Percentiles rank a stretch among this genome's conserved stretches.
Evolutionary conservation across 1,140 invertebrate genomes (phyloP).

Genomic region (Brachionus angularis): DNA sequence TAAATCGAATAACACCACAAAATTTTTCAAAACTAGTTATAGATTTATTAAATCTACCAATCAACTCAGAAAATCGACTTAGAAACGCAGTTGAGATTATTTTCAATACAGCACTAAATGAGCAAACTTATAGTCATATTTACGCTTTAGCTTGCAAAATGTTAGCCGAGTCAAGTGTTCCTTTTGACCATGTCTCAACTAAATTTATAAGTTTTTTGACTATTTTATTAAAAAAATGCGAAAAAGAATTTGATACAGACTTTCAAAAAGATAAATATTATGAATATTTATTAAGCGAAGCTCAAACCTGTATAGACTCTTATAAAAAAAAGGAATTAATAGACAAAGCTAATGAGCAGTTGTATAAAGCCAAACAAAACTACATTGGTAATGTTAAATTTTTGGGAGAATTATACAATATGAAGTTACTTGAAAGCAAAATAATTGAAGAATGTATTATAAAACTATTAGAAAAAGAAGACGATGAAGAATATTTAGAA

Average conservation of each 20-base stretch:
- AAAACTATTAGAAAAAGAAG: constrained; percentile 66
- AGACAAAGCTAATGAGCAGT: constrained; percentile 2
- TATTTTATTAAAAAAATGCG: constrained; percentile 75
- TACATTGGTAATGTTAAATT: constrained; percentile 60
- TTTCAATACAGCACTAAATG: constrained; percentile 73
- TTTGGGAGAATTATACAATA: constrained; percentile 85
- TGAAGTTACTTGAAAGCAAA: constrained; percentile 77
- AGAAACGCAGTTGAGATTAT: constrained; percentile 80
- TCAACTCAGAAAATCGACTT: constrained; percentile 74
- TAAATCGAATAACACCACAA: constrained; percentile 90
- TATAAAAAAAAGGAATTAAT: not conserved
- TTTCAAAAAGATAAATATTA: constrained; percentile 60
- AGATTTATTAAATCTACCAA: constrained; percentile 68
- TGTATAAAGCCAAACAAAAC: constrained; percentile 23
- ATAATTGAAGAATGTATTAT: constrained; percentile 83
- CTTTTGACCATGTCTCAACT: constrained; percentile 46
- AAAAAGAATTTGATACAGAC: constrained; percentile 79
- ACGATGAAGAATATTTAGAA: constrained; percentile 83
- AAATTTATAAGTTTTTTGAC: constrained; percentile 69
- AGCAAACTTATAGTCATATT: constrained; percentile 81
- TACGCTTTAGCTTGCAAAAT: constrained; percentile 74
- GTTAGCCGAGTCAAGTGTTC: constrained; percentile 48
- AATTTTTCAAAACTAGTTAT: constrained; percentile 77
- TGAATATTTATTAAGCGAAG: constrained; percentile 24
- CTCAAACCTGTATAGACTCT: not conserved